Percentiles rank a stretch among this genome's conserved stretches.
Evolutionary conservation across 2,888 invertebrate species (phyloP).

Genomic region (Leptopilina myrica): DNA sequence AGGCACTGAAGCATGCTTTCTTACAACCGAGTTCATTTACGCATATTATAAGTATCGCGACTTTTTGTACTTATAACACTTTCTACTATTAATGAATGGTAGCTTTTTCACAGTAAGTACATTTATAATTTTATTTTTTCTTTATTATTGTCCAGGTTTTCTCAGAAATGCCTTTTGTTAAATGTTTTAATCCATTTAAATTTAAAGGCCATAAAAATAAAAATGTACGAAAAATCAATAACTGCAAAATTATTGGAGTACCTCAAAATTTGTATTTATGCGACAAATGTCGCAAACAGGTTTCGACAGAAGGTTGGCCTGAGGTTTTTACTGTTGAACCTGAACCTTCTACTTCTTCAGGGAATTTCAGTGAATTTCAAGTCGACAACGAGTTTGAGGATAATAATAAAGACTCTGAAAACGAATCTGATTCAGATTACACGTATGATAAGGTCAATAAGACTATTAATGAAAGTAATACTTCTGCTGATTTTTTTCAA

Average conservation of each 20-base stretch:
- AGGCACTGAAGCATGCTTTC: too few relatives aligned
- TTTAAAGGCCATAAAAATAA: too few relatives aligned
- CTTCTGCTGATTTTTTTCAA: background rate
- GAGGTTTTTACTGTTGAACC: background rate
- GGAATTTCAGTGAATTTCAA: background rate
- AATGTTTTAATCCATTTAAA: too few relatives aligned
- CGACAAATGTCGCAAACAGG: background rate
- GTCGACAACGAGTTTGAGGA: background rate
- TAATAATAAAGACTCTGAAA: background rate
- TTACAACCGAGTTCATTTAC: too few relatives aligned
- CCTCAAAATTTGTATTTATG: background rate
- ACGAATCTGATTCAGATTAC: conserved; percentile 10
- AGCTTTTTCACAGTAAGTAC: too few relatives aligned
- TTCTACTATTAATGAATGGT: too few relatives aligned
- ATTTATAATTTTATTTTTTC: too few relatives aligned
- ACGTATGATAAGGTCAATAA: background rate
- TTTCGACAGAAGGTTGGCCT: background rate
- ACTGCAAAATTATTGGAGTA: background rate
- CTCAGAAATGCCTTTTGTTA: too few relatives aligned
- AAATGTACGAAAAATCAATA: too few relatives aligned
- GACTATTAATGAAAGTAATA: background rate
- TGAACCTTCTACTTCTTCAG: background rate
- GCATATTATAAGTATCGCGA: too few relatives aligned
- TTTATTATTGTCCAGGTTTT: too few relatives aligned
- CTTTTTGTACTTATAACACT: too few relatives aligned